A percentile compares a stretch with the other conserved stretches of the same genome.
phyloP scores from a whole-genome alignment of 2,888 invertebrate species.

The Tachystola acroxantha region DNA sequence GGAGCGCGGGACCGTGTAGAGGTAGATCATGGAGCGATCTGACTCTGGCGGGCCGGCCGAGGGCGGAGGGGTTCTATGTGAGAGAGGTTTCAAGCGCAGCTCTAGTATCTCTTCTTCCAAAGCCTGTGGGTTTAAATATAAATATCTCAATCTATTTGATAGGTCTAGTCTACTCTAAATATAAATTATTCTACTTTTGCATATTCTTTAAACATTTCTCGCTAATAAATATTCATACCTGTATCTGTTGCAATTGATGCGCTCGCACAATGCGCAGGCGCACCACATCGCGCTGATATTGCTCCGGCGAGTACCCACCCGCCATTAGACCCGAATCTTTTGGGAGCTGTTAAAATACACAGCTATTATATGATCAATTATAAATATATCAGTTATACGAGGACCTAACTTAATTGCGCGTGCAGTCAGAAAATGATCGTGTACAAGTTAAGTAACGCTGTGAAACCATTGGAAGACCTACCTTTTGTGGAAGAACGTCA shows the following conservation, averaged over 20 bases:
- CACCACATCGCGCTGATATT: slow-evolving; percentile 61
- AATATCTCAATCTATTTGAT: background rate
- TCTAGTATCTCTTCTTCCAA: slow-evolving; percentile 48
- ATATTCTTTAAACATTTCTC: too few relatives aligned
- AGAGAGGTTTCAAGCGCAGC: slow-evolving; percentile 54
- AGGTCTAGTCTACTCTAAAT: too few relatives aligned
- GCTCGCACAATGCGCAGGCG: slow-evolving; percentile 59
- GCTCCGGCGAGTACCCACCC: slow-evolving; percentile 50
- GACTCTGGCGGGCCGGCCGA: slow-evolving; percentile 17
- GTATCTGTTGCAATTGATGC: slow-evolving; percentile 69
- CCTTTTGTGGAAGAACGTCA: slow-evolving; percentile 50
- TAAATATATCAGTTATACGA: too few relatives aligned
- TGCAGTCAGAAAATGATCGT: too few relatives aligned
- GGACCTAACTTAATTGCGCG: too few relatives aligned
- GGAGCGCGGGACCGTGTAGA: slow-evolving; percentile 35
- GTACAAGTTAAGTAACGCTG: too few relatives aligned
- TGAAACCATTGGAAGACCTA: too few relatives aligned
- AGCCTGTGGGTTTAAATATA: slow-evolving; percentile 25
- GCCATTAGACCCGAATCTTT: slow-evolving; percentile 41
- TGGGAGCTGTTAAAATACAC: slow-evolving; percentile 23
- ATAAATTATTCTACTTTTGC: too few relatives aligned
- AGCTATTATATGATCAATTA: too few relatives aligned
- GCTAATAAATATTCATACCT: slow-evolving; percentile 38
- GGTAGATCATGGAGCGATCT: slow-evolving; percentile 37
- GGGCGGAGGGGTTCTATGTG: slow-evolving; percentile 20